Conservation (phyloP, 2,888 invertebrate species). For the Morpho achilles region DNA sequence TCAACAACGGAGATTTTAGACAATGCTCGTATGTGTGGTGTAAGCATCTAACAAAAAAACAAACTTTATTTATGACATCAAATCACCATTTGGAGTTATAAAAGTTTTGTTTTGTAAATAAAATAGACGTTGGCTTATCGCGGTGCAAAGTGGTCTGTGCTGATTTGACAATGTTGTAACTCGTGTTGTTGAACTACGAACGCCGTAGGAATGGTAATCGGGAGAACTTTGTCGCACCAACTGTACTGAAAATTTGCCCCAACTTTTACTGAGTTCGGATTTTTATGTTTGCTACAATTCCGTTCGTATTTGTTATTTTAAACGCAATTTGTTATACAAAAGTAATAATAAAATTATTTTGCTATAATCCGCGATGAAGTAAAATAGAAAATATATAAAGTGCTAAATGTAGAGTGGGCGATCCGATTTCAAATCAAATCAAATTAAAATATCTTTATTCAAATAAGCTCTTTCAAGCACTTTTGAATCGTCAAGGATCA, state of each 20-base stretch:
- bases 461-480: too few species aligned
- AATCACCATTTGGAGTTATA: slow-evolving; percentile 9
- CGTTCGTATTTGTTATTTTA: neutral
- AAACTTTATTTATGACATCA: slow-evolving; percentile 10
- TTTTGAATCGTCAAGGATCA: too few species aligned
- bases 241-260: slow-evolving; percentile 28
- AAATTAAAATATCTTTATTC: too few species aligned
- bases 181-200: slow-evolving; percentile 22
- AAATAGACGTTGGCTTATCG: slow-evolving; percentile 4
- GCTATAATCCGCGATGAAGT: too few species aligned
- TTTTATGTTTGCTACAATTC: neutral
- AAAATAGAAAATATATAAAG: too few species aligned
- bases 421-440: too few species aligned
- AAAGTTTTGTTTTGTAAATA: slow-evolving; percentile 12
- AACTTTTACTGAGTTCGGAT: slow-evolving; percentile 27
- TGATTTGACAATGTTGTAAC: slow-evolving; percentile 28
- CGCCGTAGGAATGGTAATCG: slow-evolving; percentile 31
- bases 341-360: too few species aligned
- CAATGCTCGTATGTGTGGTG: neutral
- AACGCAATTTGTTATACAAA: too few species aligned
- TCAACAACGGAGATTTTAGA: too few species aligned
- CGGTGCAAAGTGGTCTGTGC: slow-evolving; percentile 6
- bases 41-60: neutral
- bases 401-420: too few species aligned
- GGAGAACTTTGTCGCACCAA: slow-evolving; percentile 30